phyloP scores from a whole-genome alignment of 2,888 invertebrate species.

The Mellilla xanthometata region DNA sequence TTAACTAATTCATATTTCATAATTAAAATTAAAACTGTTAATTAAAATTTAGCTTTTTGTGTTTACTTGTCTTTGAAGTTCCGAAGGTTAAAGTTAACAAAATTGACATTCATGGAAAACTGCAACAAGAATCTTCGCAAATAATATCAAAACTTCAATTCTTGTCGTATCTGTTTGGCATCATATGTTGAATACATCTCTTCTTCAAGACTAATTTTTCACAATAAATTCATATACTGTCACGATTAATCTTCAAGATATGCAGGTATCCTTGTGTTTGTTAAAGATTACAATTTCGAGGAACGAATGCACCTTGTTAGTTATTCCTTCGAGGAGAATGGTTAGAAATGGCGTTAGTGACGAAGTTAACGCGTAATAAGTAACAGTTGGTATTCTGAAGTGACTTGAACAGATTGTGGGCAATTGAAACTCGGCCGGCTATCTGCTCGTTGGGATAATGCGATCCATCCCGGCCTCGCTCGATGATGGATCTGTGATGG shows the following conservation, averaged over 20 bases:
- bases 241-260: constrained; percentile 41
- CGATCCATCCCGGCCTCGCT: constrained; percentile 69
- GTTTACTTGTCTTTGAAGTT: no score
- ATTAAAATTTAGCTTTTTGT: constrained; percentile 42
- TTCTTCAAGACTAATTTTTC: constrained; percentile 16
- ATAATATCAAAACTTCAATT: neutral
- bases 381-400: constrained; percentile 28
- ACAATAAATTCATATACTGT: constrained; percentile 25
- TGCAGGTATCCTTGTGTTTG: constrained; percentile 39
- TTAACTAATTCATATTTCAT: constrained; percentile 69
- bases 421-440: constrained; percentile 62
- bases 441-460: constrained; percentile 71
- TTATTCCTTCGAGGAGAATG: constrained; percentile 47
- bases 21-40: constrained; percentile 49
- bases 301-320: constrained; percentile 49
- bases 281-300: constrained; percentile 43
- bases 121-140: no score
- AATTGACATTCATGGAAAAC: no score
- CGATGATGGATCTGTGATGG: constrained; percentile 76
- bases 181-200: constrained; percentile 11
- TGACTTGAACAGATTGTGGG: constrained; percentile 67
- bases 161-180: constrained; percentile 9
- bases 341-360: constrained; percentile 45
- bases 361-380: constrained; percentile 17
- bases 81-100: no score